A percentile compares a stretch with the other conserved stretches of the same genome.
Evolutionary conservation across 2,113 vertebrate species (phyloP).

Genomic region (Bombycilla garrulus): DNA sequence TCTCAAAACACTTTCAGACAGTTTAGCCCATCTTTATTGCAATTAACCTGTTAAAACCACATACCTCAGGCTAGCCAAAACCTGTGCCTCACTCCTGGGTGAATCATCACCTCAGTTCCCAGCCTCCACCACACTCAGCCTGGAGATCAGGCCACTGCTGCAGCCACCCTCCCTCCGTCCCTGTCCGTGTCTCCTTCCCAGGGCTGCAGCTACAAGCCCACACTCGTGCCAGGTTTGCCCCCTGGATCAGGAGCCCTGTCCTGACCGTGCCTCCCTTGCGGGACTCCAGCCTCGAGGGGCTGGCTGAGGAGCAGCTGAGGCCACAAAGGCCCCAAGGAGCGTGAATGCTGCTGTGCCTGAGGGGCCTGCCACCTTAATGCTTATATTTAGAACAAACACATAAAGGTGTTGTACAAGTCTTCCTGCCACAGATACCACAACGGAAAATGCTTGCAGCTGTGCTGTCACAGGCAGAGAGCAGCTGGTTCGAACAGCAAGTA

Average conservation of each 20-base stretch:
- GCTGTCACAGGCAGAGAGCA: neutral
- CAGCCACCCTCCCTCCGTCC: neutral
- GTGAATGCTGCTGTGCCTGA: rapidly evolving
- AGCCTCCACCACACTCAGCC: neutral
- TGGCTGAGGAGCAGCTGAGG: neutral
- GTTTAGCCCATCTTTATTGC: neutral
- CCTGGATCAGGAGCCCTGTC: neutral
- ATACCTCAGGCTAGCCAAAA: neutral
- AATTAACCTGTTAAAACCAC: neutral
- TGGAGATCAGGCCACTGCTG: rapidly evolving
- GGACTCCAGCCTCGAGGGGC: neutral
- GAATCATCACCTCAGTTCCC: neutral
- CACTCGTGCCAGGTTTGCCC: neutral
- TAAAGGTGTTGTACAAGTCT: neutral
- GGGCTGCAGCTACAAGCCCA: neutral
- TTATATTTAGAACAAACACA: neutral
- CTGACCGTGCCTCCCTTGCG: rapidly evolving
- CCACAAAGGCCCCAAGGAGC: neutral
- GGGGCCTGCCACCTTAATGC: neutral
- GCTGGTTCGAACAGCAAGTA: neutral
- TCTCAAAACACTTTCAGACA: neutral
- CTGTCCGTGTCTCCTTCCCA: neutral
- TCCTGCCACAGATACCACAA: neutral
- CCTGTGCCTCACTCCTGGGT: neutral
- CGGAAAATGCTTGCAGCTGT: neutral